Evolutionary conservation across 2,888 invertebrate genomes (phyloP), one percentile per base, ranked within the genome.

Genomic region (Priocnemis perturbator): DNA sequence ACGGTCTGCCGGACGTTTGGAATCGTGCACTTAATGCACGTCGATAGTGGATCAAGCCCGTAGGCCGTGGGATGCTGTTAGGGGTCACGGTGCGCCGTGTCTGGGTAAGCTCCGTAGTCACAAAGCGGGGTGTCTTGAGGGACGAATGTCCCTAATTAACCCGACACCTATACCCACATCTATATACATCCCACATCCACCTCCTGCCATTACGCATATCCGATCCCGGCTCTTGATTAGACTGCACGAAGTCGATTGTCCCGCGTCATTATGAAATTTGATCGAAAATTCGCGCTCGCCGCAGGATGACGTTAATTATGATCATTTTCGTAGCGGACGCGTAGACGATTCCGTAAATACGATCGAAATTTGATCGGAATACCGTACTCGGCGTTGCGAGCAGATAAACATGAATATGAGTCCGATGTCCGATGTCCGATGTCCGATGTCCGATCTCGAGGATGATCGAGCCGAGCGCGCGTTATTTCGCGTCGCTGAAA

Each of bases 21-120:
- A 77, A 86, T 86, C 84, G 71, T 77, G 83, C 83, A 86, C 83
- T 87, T 86, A 86, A 86, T 86, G 85, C 81, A 83, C 78, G 85
- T 86, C 85, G 82, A 77, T 83, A 59, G 80, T 3, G 83, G 84
- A 86, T 85, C 82, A 85, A 77, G 77, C 78, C 77, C 78, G 70
- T 78, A 73, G 76, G 79, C 70, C 76, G 67, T 37, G 78, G 71
- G 77, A 75, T 75, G 81, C 76, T 83, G 81, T 84, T 78, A 73
- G 78, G 81, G 81, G 81, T 84, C 82, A 50, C 17, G 15, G 5
- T 21, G 47, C 67, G 37, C 55, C 76, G 73, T 78, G 77, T 81
- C 77, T 79, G 73, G 81, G 77, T 85, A 86, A 86, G 82, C 83
- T 83, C 76, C 56, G 78, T 83, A 85, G 86, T 87, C 86, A 82